phyloP scores from a whole-genome alignment of 2,888 invertebrate genomes.

The Esperia sulphurella region DNA sequence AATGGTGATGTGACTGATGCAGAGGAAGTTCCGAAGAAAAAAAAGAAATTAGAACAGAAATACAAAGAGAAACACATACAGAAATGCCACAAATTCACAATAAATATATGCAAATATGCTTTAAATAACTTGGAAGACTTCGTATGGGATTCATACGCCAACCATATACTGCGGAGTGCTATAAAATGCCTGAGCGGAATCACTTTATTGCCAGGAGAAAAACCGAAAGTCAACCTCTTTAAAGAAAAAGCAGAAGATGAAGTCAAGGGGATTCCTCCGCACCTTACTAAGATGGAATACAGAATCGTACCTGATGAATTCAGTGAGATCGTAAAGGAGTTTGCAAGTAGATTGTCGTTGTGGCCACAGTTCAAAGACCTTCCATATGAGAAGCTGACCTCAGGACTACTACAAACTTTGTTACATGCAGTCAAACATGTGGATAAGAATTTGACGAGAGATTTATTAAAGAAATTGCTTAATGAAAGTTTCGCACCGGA shows the following conservation, averaged over 20 bases:
- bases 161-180: constrained; percentile 86
- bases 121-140: constrained; percentile 93
- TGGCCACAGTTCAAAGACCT: constrained; percentile 91
- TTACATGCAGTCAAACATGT: constrained; percentile 80
- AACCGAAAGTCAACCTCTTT: constrained; percentile 62
- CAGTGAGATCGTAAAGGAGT: constrained; percentile 81
- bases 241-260: constrained; percentile 34
- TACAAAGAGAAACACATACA: constrained; percentile 69
- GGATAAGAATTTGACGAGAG: constrained; percentile 75
- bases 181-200: constrained; percentile 85
- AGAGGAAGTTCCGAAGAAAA: constrained; percentile 42
- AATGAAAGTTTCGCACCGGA: constrained; percentile 81
- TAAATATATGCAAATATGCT: constrained; percentile 86
- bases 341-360: constrained; percentile 78
- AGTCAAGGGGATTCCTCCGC: constrained; percentile 57
- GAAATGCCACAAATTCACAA: constrained; percentile 81
- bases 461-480: constrained; percentile 80
- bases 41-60: constrained; percentile 40
- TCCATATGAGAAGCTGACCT: constrained; percentile 83
- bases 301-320: constrained; percentile 79
- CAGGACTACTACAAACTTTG: constrained; percentile 84
- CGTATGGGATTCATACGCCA: constrained; percentile 87
- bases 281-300: constrained; percentile 59
- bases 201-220: constrained; percentile 68
- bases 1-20: constrained; percentile 18